Conservation (phyloP, 30 jellyfish, hydroid and myxozoan genomes). For the Aurelia sp. region DNA sequence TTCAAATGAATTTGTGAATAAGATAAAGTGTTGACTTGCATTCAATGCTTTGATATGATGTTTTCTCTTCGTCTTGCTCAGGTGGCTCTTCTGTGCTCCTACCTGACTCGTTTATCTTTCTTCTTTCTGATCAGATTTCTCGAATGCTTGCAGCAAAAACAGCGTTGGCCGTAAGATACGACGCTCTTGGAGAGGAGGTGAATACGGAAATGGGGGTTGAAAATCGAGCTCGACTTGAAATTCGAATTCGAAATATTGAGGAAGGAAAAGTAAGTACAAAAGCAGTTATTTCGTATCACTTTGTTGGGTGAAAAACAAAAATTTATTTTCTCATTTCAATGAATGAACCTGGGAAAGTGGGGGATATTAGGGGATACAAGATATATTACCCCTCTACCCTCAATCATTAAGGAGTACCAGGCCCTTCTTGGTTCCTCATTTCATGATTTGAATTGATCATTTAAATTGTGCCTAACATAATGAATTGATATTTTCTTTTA, state of each 20-base stretch:
- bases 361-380: no score
- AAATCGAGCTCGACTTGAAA: conserved; percentile 88
- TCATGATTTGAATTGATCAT: background rate
- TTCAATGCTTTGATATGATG: no score
- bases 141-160: conserved; percentile 97
- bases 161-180: conserved; percentile 94
- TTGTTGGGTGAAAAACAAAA: background rate
- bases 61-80: no score
- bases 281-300: background rate
- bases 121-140: conserved; percentile 67
- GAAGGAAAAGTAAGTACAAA: conserved; percentile 82
- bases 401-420: no score
- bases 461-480: background rate
- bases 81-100: no score
- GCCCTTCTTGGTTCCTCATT: background rate
- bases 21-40: no score
- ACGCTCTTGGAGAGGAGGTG: conserved; percentile 97
- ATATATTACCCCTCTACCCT: no score
- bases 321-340: background rate
- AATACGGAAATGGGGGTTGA: conserved; percentile 87
- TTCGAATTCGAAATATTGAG: conserved; percentile 81
- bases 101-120: no score
- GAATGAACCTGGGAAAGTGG: background rate
- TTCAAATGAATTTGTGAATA: no score
- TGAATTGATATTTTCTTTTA: conserved; percentile 1